phyloP scores from a whole-genome alignment of 1,140 invertebrate species.

The Cepaea nemoralis region DNA sequence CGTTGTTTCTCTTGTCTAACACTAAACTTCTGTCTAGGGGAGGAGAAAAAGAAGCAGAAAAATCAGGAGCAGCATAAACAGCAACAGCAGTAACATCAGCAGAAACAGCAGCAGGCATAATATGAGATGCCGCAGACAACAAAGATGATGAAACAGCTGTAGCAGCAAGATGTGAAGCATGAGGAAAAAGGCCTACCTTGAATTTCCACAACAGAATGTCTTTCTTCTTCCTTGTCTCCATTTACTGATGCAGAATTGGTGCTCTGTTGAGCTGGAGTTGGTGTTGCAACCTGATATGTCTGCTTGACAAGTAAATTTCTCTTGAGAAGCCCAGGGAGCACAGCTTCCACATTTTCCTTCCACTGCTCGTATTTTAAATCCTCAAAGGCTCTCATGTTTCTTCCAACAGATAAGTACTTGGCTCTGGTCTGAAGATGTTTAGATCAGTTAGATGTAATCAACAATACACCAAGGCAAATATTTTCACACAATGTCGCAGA shows the following conservation, averaged over 20 bases:
- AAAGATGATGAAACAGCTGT: too few species aligned
- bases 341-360: constrained; percentile 66
- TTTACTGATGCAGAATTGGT: constrained; percentile 1
- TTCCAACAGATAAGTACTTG: constrained; percentile 82
- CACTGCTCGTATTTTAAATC: constrained; percentile 73
- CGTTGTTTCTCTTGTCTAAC: too few species aligned
- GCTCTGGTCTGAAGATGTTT: constrained; percentile 76
- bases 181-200: constrained; percentile 26
- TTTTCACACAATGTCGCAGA: too few species aligned
- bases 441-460: too few species aligned
- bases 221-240: constrained; percentile 25
- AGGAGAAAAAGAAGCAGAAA: too few species aligned
- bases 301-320: constrained; percentile 68
- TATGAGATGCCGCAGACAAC: too few species aligned
- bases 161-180: not conserved
- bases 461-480: too few species aligned
- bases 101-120: too few species aligned
- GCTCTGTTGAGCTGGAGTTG: constrained; percentile 41
- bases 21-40: too few species aligned
- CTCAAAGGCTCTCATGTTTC: constrained; percentile 84
- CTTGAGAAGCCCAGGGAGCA: constrained; percentile 67
- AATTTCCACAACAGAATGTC: constrained; percentile 12
- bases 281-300: constrained; percentile 37
- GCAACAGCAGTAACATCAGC: too few species aligned
- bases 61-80: too few species aligned